These are phyloP conservation scores for Drosophila elegans DNA, from an alignment of 1,140 invertebrate genomes.

Conservation along the genomic window DNA sequence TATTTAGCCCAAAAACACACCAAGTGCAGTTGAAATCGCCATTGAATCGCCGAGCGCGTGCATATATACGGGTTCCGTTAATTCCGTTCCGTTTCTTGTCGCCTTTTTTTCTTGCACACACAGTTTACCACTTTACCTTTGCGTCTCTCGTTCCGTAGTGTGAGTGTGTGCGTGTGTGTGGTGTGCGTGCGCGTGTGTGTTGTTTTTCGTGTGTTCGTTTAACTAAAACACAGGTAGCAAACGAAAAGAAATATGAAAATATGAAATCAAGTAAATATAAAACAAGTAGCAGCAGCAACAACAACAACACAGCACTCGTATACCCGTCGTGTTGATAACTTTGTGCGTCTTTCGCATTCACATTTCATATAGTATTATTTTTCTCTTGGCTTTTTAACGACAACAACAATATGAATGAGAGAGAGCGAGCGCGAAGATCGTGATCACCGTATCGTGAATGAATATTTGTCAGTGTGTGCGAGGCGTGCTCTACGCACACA, in stretches of 20 bases:
- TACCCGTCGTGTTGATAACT: constrained; percentile 70
- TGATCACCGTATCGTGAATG: constrained; percentile 75
- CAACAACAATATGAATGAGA: constrained; percentile 53
- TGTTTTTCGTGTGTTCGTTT: constrained; percentile 70
- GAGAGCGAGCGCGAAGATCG: constrained; percentile 70
- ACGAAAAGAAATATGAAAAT: constrained; percentile 57
- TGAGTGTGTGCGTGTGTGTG: constrained; percentile 41
- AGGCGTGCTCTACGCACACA: constrained; percentile 37
- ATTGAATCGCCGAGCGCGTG: constrained; percentile 62
- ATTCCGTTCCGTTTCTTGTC: constrained; percentile 56
- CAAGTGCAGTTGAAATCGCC: constrained; percentile 33
- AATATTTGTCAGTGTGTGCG: constrained; percentile 72
- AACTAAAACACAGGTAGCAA: constrained; percentile 74
- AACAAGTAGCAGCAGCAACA: constrained; percentile 40
- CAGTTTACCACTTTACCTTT: constrained; percentile 63
- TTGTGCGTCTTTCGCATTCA: constrained; percentile 72
- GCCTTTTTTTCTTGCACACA: constrained; percentile 53
- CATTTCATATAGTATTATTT: constrained; percentile 74
- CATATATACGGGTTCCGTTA: constrained; percentile 81
- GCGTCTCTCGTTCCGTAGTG: constrained; percentile 27
- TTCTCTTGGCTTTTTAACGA: constrained; percentile 70
- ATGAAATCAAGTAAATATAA: constrained; percentile 40
- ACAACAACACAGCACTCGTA: constrained; percentile 43
- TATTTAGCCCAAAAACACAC: background rate
- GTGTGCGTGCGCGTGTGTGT: constrained; percentile 45